Evolutionary conservation across 2,888 invertebrate species (phyloP).

Genomic region (Oasisia sp.): DNA sequence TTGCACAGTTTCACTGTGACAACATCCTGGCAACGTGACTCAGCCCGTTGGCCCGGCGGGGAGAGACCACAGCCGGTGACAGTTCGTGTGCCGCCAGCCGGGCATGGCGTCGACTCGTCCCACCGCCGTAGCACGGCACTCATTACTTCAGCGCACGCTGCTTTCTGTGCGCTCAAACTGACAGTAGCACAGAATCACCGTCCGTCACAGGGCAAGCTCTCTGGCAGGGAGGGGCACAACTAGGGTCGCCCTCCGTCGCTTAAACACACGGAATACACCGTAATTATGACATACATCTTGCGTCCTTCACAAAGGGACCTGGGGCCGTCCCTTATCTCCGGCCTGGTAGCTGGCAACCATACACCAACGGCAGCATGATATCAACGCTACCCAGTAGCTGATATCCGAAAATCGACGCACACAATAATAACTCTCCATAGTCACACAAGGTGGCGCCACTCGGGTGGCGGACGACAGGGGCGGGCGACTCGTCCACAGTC

Average conservation of each 20-base stretch:
- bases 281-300: too few species aligned
- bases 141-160: neutral
- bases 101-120: neutral
- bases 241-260: too few species aligned
- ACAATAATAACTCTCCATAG: neutral
- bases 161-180: neutral
- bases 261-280: too few species aligned
- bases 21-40: neutral
- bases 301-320: too few species aligned
- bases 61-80: neutral
- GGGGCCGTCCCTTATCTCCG: too few species aligned
- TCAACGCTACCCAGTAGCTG: neutral
- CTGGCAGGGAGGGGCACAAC: neutral
- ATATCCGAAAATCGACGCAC: neutral
- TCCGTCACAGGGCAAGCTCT: neutral
- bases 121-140: neutral
- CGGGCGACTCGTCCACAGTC: neutral
- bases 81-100: too few species aligned
- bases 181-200: neutral
- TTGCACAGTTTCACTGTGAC: neutral
- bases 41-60: neutral
- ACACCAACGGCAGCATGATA: neutral
- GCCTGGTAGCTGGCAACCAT: neutral
- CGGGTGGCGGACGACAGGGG: neutral
- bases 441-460: neutral